Conservation (phyloP, 1,140 invertebrate genomes). For the Danaus melanippus region DNA sequence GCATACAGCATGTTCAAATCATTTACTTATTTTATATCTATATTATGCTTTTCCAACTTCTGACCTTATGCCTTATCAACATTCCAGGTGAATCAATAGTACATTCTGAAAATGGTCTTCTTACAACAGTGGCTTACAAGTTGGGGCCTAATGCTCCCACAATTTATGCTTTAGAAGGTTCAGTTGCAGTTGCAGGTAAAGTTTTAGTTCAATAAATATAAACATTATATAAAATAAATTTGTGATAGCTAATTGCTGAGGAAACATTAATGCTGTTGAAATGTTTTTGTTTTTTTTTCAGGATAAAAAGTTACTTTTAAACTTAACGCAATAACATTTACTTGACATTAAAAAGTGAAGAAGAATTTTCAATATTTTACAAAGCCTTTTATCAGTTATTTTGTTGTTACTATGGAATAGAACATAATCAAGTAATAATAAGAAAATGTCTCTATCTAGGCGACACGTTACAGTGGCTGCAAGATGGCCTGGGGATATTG, state of each 20-base stretch:
- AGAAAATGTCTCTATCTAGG: constrained; percentile 68
- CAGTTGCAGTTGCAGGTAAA: constrained; percentile 91
- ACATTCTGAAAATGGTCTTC: constrained; percentile 88
- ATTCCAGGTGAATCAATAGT: constrained; percentile 76
- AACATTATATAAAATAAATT: too few species aligned
- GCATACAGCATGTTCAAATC: too few species aligned
- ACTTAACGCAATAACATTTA: constrained; percentile 8
- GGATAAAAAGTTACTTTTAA: neutral
- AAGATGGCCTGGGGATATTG: constrained; percentile 85
- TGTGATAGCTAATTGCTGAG: too few species aligned
- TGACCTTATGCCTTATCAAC: neutral
- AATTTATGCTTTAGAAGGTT: constrained; percentile 92
- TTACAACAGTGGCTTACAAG: constrained; percentile 96
- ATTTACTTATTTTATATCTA: neutral
- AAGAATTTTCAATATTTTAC: too few species aligned
- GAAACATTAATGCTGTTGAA: too few species aligned
- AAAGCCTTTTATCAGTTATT: too few species aligned
- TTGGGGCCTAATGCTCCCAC: constrained; percentile 84
- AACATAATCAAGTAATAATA: too few species aligned
- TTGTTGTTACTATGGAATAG: too few species aligned
- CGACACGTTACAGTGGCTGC: constrained; percentile 86
- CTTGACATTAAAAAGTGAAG: too few species aligned
- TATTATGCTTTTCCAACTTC: neutral
- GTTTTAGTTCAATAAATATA: neutral
- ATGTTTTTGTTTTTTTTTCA: neutral